phyloP scores from a whole-genome alignment of 1,140 invertebrate genomes.

The Eupristina koningsbergeri region DNA sequence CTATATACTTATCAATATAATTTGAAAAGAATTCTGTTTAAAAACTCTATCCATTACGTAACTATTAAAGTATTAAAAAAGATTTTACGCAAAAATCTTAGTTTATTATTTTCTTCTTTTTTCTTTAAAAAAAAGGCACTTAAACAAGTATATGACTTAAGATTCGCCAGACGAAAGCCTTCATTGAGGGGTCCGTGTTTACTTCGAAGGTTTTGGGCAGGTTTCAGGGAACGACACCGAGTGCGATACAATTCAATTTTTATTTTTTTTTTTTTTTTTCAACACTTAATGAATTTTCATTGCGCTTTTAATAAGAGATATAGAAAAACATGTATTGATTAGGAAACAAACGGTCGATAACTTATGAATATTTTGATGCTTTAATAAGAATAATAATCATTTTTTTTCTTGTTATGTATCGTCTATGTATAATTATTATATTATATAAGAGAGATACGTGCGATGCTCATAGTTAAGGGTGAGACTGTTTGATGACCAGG shows the following conservation, averaged over 20 bases:
- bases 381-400: slow-evolving; percentile 64
- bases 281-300: slow-evolving; percentile 73
- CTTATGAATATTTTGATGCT: slow-evolving; percentile 69
- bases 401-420: slow-evolving; percentile 63
- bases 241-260: slow-evolving; percentile 44
- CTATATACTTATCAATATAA: slow-evolving; percentile 41
- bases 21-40: slow-evolving; percentile 35
- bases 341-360: slow-evolving; percentile 71
- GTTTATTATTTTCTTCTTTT: slow-evolving; percentile 29
- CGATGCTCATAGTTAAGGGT: slow-evolving; percentile 50
- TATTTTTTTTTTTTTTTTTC: slow-evolving; percentile 56
- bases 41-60: slow-evolving; percentile 49
- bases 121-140: slow-evolving; percentile 49
- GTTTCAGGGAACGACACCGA: slow-evolving; percentile 44
- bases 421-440: slow-evolving; percentile 73
- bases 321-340: slow-evolving; percentile 73
- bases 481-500: slow-evolving; percentile 57
- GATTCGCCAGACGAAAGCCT: slow-evolving; percentile 45
- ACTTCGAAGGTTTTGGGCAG: slow-evolving; percentile 12
- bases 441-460: slow-evolving; percentile 70
- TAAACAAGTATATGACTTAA: slow-evolving; percentile 49
- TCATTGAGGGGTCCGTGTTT: slow-evolving; percentile 36
- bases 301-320: slow-evolving; percentile 73
- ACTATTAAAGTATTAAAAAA: slow-evolving; percentile 47
- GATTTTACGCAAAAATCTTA: slow-evolving; percentile 45